Conservation (phyloP, 1,140 invertebrate genomes). For the Procambarus virginalis region DNA sequence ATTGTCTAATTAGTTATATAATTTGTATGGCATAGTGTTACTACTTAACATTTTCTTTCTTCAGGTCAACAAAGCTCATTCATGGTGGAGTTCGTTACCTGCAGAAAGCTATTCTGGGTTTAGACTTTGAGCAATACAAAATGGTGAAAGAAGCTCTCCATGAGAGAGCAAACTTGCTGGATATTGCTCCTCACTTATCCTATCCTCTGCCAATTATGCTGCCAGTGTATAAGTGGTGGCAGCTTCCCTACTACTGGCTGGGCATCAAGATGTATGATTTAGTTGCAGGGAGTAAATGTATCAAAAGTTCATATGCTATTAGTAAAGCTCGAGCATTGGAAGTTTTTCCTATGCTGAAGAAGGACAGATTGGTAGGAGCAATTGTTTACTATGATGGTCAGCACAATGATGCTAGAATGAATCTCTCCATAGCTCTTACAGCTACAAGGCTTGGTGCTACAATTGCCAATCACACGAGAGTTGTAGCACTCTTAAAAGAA, state of each 20-base stretch:
- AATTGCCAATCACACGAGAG: conserved; percentile 93
- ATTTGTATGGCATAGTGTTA: no score
- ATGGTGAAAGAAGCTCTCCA: conserved; percentile 99
- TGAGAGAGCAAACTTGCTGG: conserved; percentile 94
- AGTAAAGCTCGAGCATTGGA: conserved; percentile 95
- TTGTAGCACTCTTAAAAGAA: conserved; percentile 86
- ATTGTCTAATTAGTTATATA: no score
- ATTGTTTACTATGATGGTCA: conserved; percentile 99
- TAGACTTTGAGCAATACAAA: conserved; percentile 94
- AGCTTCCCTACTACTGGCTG: conserved; percentile 96
- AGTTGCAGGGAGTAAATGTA: conserved; percentile 94
- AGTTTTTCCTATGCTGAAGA: conserved; percentile 96
- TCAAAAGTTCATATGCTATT: conserved; percentile 96
- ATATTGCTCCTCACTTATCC: conserved; percentile 96
- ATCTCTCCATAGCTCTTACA: conserved; percentile 94
- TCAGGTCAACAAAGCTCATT: conserved; percentile 95
- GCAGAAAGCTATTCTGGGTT: conserved; percentile 96
- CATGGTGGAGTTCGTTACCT: conserved; percentile 99
- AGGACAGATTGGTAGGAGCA: conserved; percentile 94
- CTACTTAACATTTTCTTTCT: neutral
- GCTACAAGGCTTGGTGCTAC: conserved; percentile 96
- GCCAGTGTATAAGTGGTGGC: conserved; percentile 92
- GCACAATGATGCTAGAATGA: conserved; percentile 99
- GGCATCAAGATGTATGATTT: conserved; percentile 99
- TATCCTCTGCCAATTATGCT: conserved; percentile 98